phyloP scores from a whole-genome alignment of 2,113 vertebrate genomes.

The Ranitomeya variabilis region DNA sequence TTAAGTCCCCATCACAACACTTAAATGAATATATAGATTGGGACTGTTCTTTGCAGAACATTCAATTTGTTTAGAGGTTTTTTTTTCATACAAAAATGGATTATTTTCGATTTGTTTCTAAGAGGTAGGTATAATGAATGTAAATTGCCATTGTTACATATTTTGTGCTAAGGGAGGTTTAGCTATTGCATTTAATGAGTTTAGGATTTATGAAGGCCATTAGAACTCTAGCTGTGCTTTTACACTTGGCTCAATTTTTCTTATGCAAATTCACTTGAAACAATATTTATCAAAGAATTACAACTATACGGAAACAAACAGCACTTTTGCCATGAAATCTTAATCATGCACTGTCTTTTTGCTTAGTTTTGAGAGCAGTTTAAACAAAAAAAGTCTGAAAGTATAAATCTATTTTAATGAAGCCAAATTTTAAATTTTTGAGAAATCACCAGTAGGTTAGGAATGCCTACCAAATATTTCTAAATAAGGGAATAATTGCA shows the following conservation, averaged over 20 bases:
- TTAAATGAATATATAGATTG: conserved; percentile 41
- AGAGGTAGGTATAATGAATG: conserved; percentile 45
- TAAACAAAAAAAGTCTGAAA: neutral
- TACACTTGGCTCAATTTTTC: conserved; percentile 56
- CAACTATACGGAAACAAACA: conserved; percentile 34
- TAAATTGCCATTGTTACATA: conserved; percentile 42
- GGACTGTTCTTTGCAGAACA: neutral
- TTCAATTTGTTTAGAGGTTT: neutral
- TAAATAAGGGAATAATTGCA: no score
- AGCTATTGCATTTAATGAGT: conserved; percentile 55
- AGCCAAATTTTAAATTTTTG: neutral
- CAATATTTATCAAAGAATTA: conserved; percentile 59
- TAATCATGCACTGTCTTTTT: conserved; percentile 22
- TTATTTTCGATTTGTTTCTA: conserved; percentile 40
- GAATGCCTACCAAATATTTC: neutral
- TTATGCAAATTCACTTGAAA: conserved; percentile 52
- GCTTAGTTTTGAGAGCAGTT: neutral
- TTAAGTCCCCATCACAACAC: neutral
- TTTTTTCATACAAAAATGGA: conserved; percentile 26
- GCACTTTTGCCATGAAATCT: conserved; percentile 25
- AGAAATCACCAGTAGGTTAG: neutral
- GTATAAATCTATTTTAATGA: no score
- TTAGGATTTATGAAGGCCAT: conserved; percentile 55
- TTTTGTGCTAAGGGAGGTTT: conserved; percentile 50
- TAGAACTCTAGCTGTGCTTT: conserved; percentile 53